Conservation (phyloP, 2,888 invertebrate species). For the Epinotia demarniana region DNA sequence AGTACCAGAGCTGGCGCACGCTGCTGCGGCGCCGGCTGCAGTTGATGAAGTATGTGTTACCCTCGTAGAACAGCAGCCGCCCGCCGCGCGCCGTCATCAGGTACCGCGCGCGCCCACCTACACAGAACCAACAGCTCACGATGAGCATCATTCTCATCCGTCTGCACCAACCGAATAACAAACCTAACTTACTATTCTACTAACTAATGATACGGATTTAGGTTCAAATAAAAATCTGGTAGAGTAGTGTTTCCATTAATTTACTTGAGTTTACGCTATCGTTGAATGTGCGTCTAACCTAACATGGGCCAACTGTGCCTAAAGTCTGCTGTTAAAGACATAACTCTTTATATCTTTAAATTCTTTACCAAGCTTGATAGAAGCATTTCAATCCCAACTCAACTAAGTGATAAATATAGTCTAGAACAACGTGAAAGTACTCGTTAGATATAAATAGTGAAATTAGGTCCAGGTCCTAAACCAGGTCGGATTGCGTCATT, state of each 20-base stretch:
- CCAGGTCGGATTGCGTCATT: constrained; percentile 26
- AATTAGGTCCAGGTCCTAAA: constrained; percentile 21
- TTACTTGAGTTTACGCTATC: constrained; percentile 24
- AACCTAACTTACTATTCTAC: constrained; percentile 33
- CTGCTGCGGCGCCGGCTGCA: constrained; percentile 61
- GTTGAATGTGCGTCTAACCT: neutral
- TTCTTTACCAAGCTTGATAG: constrained; percentile 8
- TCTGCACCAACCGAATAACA: constrained; percentile 2
- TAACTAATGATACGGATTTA: constrained; percentile 5
- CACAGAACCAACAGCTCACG: constrained; percentile 47
- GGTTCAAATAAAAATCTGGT: constrained; percentile 27
- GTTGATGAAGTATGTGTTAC: constrained; percentile 71
- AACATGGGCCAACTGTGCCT: constrained; percentile 20
- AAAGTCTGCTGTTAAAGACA: constrained; percentile 4
- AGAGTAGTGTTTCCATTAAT: constrained; percentile 9
- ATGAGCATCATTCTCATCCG: constrained; percentile 29
- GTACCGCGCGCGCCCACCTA: constrained; percentile 62
- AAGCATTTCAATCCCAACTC: neutral
- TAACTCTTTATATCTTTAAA: neutral
- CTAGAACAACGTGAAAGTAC: constrained; percentile 27
- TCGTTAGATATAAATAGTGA: constrained; percentile 27
- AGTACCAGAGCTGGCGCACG: constrained; percentile 67
- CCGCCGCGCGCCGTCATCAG: constrained; percentile 65
- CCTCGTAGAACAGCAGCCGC: constrained; percentile 66
- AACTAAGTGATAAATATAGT: constrained; percentile 14